phyloP scores from a whole-genome alignment of 2,797 vertebrate genomes.

The Etheostoma perlongum region DNA sequence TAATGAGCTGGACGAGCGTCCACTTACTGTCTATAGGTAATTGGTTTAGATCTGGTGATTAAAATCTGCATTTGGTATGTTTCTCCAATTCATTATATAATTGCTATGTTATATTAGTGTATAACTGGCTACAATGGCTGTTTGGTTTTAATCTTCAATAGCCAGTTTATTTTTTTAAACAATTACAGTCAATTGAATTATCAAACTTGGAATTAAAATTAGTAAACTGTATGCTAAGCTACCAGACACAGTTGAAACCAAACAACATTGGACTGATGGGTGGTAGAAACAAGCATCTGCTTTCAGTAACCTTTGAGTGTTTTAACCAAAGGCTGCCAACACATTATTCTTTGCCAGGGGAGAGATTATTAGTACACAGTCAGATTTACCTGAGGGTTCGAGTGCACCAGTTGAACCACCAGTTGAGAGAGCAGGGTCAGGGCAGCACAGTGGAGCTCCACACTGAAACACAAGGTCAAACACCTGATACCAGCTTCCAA shows the following conservation, averaged over 20 bases:
- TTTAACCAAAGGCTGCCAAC: background rate
- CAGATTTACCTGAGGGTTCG: slow-evolving; percentile 85
- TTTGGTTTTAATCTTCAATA: too few species aligned
- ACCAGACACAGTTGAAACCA: background rate
- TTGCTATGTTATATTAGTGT: too few species aligned
- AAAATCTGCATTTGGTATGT: background rate
- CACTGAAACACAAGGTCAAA: slow-evolving; percentile 83
- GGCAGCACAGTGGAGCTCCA: slow-evolving; percentile 89
- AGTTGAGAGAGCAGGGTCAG: slow-evolving; percentile 89
- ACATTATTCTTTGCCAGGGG: background rate
- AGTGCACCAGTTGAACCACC: slow-evolving; percentile 81
- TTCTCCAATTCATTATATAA: background rate
- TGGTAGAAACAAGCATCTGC: background rate
- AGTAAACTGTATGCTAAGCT: background rate
- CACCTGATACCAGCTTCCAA: slow-evolving; percentile 1
- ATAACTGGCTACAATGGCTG: too few species aligned
- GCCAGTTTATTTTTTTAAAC: too few species aligned
- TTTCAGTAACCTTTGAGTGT: background rate
- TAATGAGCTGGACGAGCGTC: background rate
- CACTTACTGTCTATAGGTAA: background rate
- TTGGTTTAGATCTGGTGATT: background rate
- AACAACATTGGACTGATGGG: background rate
- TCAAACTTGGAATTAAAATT: too few species aligned
- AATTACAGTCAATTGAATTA: too few species aligned
- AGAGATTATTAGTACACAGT: background rate